These are phyloP conservation scores for Emydura subglobosa DNA, from an alignment of 2,113 vertebrate genomes.

Conservation along the genomic window DNA sequence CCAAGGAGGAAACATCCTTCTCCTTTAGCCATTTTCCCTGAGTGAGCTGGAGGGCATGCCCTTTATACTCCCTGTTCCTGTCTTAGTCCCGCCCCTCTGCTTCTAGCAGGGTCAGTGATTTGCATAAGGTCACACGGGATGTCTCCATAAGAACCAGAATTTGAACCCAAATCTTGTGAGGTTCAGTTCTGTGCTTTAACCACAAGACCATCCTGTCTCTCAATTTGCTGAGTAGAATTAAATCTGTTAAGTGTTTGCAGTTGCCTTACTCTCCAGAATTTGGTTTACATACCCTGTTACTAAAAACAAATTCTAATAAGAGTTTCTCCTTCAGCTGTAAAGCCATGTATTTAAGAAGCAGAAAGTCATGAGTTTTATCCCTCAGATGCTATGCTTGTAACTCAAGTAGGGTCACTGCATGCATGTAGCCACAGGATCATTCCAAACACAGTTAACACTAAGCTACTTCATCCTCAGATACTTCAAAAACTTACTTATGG, in stretches of 20 bases:
- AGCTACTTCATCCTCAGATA: not conserved
- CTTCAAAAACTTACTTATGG: not conserved
- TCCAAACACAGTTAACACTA: not conserved
- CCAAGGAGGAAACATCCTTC: too few relatives aligned
- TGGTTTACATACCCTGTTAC: not conserved
- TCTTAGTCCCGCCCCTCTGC: too few relatives aligned
- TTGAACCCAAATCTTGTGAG: not conserved
- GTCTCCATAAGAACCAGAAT: not conserved
- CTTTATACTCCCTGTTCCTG: too few relatives aligned
- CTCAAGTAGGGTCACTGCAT: not conserved
- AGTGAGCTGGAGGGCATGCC: too few relatives aligned
- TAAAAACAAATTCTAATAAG: not conserved
- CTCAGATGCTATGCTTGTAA: not conserved
- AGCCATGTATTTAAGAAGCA: not conserved
- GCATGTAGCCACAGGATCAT: not conserved
- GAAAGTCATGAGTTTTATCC: not conserved
- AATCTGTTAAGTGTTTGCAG: not conserved
- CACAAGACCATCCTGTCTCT: not conserved
- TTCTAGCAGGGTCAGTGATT: not conserved
- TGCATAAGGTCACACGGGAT: not conserved
- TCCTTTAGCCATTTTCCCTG: too few relatives aligned
- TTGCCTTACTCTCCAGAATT: not conserved
- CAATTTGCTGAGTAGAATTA: not conserved
- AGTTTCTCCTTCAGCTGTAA: not conserved
- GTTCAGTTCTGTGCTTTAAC: not conserved